Base-by-base conservation (phyloP, 2,113 vertebrate genomes). In the Ornithorhynchus anatinus region DNA sequence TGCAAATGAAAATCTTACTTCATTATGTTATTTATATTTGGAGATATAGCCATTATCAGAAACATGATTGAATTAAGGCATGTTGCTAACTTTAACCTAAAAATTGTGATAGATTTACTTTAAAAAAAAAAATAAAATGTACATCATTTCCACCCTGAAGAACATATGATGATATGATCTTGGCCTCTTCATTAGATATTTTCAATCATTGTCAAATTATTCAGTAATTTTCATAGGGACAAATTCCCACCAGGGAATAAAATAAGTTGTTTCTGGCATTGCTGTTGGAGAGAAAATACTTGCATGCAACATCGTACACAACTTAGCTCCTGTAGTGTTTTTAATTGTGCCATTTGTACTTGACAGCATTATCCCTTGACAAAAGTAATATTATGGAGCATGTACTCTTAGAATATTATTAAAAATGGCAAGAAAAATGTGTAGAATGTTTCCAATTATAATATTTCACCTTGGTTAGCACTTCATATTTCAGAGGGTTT, bases 341-440 rank as follows among this genome's bases (percentile, higher is more conserved):
- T 58, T 85, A 88, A 84, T 84, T 84, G 67, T 58, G 25, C 37
- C 69, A 84, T 85, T 87, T 81, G 70, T 85, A 84, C 80, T 57
- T 84, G 78, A 84, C 83, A 75, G 36, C 45, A 67, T 81, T 77
- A 84, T 77, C 60, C 52, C 72, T 75, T 60, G 69, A 81, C 75
- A 85, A 80, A 67, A 0, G 20, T 40, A 58, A 33, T 58, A 67
- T 77, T 70, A 69, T 57, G 40, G 72, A 77, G 48, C 58, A 57
- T 14, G 71, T 45, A 72, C 66, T 71, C 52, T 29, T 39, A 23
- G 63, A 67, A 75, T 67, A 59, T 81, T 87, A 77, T 84, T 85
- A 70, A 84, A 84, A 77, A 59, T 60, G 33, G 57, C 72, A 77
- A 84, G 69, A 81, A 48, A 66, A 75, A 72, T 60, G 45, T 44